Base-by-base conservation (phyloP, 2,797 vertebrate species). In the Falco biarmicus region DNA sequence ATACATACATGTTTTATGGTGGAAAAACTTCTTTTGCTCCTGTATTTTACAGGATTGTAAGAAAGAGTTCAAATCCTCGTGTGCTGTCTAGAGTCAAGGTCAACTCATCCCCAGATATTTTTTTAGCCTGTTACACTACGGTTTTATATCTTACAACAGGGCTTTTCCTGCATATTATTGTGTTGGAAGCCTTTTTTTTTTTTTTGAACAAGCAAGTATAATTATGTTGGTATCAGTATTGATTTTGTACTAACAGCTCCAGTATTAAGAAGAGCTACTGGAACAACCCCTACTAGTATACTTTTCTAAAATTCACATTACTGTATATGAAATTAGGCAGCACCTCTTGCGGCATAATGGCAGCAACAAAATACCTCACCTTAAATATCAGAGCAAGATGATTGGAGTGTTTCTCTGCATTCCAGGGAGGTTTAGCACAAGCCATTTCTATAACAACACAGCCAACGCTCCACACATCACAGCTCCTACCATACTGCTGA, bases 361-460 rank as follows among this genome's bases (percentile, higher is more conserved):
- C 41, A 83, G 32, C n/a, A 76, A 77, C 9, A 41, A 68, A 78
- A 74, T 20, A 80, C 4, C 54, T 96, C 95, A 99, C 99, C 98
- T 99, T 99, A 96, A 99, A 99, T 97, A 99, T 99, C 88, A 99
- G 98, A 69, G 99, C 99, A 94, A 99, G 98, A 96, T 99, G 99
- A 97, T 99, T 99, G 65, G 99, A 99, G 97, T 99, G 99, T 91
- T 99, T 99, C 91, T 99, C 99, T 25, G 99, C 99, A 6, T 99
- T 99, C 99, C 99, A 99, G 3, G 99, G 99, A 37, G 99, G 99
- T 96, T 99, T 99, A 93, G 98, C 99, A 95, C 99, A 99, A 75
- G 99, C 98, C 99, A 99, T 99, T 97, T 99, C 99, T 92, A 99
- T 99, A 84, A 99, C 98, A 95, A 98, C 98, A 91, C 99, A 99